A percentile compares a stretch with the other conserved stretches of the same genome.
phyloP scores from a whole-genome alignment of 2,113 vertebrate species.

The Haliaeetus leucogaster region DNA sequence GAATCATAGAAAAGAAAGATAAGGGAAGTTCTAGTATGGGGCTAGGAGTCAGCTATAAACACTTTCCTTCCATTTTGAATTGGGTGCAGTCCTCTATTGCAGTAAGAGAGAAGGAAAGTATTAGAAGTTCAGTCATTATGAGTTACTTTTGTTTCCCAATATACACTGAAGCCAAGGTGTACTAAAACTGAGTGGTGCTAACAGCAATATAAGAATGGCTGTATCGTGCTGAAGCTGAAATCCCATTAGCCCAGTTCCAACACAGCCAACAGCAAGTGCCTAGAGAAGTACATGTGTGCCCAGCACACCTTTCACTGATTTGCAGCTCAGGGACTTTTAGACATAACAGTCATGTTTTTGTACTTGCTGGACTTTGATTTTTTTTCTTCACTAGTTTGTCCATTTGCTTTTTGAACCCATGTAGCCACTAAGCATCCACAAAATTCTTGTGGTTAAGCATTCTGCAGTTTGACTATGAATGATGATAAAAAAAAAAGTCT shows the following conservation, averaged over 20 bases:
- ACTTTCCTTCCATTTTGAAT: neutral
- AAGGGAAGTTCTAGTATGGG: neutral
- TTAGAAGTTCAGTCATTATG: neutral
- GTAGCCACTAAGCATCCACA: neutral
- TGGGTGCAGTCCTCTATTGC: neutral
- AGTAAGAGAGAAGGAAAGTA: neutral
- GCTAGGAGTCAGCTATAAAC: neutral
- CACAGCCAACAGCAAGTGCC: neutral
- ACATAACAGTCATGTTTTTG: neutral
- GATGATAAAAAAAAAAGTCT: neutral
- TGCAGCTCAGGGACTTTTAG: neutral
- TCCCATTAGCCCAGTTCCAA: neutral
- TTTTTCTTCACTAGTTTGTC: neutral
- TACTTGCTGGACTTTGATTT: neutral
- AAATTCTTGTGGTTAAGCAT: neutral
- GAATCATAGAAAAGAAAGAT: neutral
- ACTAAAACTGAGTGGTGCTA: neutral
- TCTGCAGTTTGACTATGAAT: neutral
- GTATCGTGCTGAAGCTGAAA: neutral
- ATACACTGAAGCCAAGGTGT: neutral
- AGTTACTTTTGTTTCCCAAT: neutral
- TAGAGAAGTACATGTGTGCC: neutral
- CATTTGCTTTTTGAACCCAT: neutral
- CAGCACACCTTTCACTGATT: neutral
- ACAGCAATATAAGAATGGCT: neutral